Percentiles rank a stretch among this genome's conserved stretches.
These are phyloP conservation scores for Alethe diademata DNA, from an alignment of 2,113 vertebrate genomes.

Conservation along the genomic window DNA sequence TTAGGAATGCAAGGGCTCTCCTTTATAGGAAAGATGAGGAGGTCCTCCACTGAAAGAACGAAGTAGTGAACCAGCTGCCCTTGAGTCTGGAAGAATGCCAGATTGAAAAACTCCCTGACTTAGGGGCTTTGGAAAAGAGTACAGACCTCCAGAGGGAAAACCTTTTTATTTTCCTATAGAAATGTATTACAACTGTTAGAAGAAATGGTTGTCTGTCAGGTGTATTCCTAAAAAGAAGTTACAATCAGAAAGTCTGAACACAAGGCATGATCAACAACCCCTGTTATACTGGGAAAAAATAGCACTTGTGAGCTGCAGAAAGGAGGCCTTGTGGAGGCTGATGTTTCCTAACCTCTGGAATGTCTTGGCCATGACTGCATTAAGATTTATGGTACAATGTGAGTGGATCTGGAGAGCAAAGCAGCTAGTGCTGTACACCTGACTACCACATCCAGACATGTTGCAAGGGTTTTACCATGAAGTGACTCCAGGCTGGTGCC, in stretches of 20 bases:
- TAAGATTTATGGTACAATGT: neutral
- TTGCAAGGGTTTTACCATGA: neutral
- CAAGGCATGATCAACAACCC: neutral
- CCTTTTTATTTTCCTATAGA: neutral
- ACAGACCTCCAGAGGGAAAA: neutral
- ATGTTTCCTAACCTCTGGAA: neutral
- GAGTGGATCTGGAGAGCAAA: neutral
- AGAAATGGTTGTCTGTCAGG: neutral
- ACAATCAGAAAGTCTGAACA: neutral
- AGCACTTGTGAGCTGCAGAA: neutral
- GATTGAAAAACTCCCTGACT: fast-evolving
- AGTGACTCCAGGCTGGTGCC: neutral
- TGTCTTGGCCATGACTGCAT: neutral
- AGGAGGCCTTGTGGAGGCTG: neutral
- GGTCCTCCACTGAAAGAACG: neutral
- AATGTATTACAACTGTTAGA: neutral
- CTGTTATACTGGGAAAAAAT: neutral
- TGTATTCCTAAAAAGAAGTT: neutral
- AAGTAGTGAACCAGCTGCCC: neutral
- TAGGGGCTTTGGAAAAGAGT: neutral
- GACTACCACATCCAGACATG: neutral
- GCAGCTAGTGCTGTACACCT: neutral
- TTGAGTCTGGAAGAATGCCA: neutral
- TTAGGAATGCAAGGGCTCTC: neutral
- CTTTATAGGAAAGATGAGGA: neutral